Evolutionary conservation across 2,888 invertebrate genomes (phyloP).

Genomic region (Pseudoips prasinana): DNA sequence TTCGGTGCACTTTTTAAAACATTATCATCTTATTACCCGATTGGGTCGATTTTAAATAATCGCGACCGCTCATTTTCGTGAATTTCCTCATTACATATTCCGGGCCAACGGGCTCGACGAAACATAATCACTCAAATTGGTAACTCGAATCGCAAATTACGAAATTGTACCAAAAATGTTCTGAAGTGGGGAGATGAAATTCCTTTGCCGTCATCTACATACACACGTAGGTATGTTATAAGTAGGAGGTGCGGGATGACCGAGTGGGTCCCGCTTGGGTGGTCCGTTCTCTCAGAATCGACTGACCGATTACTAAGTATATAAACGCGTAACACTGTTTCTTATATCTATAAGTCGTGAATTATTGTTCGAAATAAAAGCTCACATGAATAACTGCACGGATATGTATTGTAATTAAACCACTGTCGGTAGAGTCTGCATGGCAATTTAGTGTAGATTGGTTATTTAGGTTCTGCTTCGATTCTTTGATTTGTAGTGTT

Average conservation of each 20-base stretch:
- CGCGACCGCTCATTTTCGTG: conserved; percentile 47
- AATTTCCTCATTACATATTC: conserved; percentile 66
- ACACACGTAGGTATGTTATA: conserved; percentile 36
- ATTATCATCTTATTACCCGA: conserved; percentile 67
- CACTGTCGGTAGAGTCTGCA: conserved; percentile 33
- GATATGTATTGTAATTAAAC: conserved; percentile 61
- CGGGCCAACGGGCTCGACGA: conserved; percentile 47
- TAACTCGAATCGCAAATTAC: conserved; percentile 73
- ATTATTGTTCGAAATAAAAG: conserved; percentile 67
- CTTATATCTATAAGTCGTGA: conserved; percentile 47
- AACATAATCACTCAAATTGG: conserved; percentile 70
- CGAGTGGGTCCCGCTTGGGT: conserved; percentile 59
- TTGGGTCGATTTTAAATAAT: conserved; percentile 52
- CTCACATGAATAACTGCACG: conserved; percentile 58
- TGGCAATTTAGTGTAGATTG: conserved; percentile 27
- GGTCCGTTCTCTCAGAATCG: conserved; percentile 76
- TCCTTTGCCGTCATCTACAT: conserved; percentile 27
- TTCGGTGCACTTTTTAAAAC: conserved; percentile 41
- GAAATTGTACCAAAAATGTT: conserved; percentile 58
- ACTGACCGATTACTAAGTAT: conserved; percentile 62
- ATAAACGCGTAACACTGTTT: conserved; percentile 50
- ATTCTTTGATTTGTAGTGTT: too few relatives aligned
- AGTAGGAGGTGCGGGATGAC: conserved; percentile 47
- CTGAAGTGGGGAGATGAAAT: conserved; percentile 38
- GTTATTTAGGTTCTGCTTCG: conserved; percentile 27